Conservation (phyloP, 2,888 invertebrate species). For the Mesorhabditis sp. region DNA sequence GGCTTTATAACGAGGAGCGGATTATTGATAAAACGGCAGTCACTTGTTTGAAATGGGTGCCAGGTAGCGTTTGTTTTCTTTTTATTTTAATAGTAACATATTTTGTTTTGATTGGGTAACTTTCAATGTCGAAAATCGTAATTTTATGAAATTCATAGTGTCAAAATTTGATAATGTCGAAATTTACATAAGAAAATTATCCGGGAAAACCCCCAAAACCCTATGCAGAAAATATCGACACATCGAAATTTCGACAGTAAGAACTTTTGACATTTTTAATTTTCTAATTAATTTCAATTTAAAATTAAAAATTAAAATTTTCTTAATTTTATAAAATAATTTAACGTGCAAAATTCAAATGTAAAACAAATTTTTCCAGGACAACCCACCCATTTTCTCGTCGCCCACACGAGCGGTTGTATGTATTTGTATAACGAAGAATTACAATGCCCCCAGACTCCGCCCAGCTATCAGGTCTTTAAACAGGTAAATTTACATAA, state of each 20-base stretch:
- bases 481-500: constrained; percentile 39
- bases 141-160: neutral
- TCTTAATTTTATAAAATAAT: neutral
- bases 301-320: too few species aligned
- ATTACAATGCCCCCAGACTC: constrained; percentile 79
- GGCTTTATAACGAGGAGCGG: constrained; percentile 94
- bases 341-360: too few species aligned
- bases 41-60: constrained; percentile 96
- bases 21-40: constrained; percentile 88
- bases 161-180: too few species aligned
- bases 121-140: neutral
- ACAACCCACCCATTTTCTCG: constrained; percentile 85
- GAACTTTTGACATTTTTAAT: neutral
- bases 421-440: constrained; percentile 97
- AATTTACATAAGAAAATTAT: constrained; percentile 3
- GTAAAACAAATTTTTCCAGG: constrained; percentile 56
- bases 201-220: neutral
- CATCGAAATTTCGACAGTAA: neutral
- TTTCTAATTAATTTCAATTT: too few species aligned
- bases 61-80: constrained; percentile 62
- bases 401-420: constrained; percentile 90
- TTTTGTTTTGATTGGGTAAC: too few species aligned
- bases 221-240: neutral
- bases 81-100: neutral
- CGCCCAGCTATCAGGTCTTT: constrained; percentile 79